Percentiles rank a stretch among this genome's conserved stretches.
phyloP scores from a whole-genome alignment of 2,797 vertebrate species.

The Smutsia gigantea region DNA sequence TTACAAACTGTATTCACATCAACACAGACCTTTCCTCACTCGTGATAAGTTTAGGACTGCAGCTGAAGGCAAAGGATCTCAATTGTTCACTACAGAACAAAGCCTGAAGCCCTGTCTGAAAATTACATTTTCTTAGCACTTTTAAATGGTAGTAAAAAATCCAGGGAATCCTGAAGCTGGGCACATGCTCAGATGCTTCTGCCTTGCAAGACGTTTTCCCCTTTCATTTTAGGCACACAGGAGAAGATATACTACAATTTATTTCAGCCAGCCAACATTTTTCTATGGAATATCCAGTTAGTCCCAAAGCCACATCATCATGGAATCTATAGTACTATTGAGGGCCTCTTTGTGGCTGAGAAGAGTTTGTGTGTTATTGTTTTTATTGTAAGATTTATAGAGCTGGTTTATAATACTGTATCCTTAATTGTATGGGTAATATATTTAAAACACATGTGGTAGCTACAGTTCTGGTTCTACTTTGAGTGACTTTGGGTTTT shows the following conservation, averaged over 20 bases:
- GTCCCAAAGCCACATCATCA: constrained; percentile 12
- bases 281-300: constrained; percentile 10
- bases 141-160: constrained; percentile 20
- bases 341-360: constrained; percentile 64
- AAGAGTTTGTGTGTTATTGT: constrained; percentile 57
- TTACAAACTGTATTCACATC: neutral
- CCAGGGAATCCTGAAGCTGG: neutral
- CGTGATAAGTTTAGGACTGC: neutral
- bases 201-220: neutral
- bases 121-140: neutral
- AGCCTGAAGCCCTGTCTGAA: neutral
- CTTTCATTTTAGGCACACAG: neutral
- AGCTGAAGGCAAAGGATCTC: neutral
- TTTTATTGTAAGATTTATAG: constrained; percentile 79
- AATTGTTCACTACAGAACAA: neutral
- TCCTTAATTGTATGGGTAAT: constrained; percentile 82
- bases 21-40: neutral
- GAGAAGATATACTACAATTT: neutral
- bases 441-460: constrained; percentile 83
- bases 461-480: neutral
- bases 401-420: constrained; percentile 73
- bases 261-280: constrained; percentile 1
- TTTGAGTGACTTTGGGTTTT: constrained; percentile 64
- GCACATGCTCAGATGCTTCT: neutral
- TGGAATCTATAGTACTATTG: neutral